These are phyloP conservation scores for Pachymerium ferrugineum DNA, from an alignment of 2,888 invertebrate genomes.

Conservation along the genomic window DNA sequence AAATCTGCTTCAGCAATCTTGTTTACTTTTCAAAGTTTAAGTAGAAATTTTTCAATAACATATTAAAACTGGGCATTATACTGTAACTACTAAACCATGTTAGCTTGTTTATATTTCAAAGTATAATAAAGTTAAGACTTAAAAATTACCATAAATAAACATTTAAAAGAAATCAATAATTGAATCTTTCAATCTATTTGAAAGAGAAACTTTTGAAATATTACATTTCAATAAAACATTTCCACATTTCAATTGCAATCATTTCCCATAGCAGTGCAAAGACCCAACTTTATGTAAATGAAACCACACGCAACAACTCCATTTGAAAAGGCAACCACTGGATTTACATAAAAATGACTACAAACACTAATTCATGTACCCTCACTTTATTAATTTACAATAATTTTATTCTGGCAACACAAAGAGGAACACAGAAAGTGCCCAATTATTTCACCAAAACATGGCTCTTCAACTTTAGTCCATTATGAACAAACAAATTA, in stretches of 20 bases:
- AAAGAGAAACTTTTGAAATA: no score
- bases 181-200: no score
- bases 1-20: no score
- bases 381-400: background rate
- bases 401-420: background rate
- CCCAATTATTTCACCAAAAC: background rate
- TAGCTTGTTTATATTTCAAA: no score
- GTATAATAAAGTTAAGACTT: no score
- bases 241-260: background rate
- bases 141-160: no score
- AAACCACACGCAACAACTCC: background rate
- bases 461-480: background rate
- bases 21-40: no score
- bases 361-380: background rate
- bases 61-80: no score
- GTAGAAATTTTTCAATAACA: no score
- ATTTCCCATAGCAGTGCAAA: background rate
- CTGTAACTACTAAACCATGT: no score
- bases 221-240: background rate
- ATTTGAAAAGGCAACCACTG: background rate
- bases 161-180: no score
- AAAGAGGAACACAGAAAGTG: no score
- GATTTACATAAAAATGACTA: background rate
- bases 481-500: background rate
- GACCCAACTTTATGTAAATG: background rate